Evolutionary conservation across 2,888 invertebrate genomes (phyloP).

Genomic region (Anagyrus pseudococci): DNA sequence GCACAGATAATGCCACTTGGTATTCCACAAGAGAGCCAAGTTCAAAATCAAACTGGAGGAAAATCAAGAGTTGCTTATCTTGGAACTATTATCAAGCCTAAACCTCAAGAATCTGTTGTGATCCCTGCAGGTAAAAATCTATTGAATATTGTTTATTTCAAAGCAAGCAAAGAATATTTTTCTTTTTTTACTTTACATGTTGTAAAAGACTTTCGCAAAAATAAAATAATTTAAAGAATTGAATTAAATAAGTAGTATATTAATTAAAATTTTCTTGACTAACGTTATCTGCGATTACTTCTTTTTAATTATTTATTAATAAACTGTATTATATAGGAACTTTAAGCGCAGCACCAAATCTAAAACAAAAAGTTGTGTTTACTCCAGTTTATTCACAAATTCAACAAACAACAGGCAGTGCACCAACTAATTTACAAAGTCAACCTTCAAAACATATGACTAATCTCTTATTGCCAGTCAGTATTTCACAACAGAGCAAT

Average conservation of each 20-base stretch:
- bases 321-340: too few relatives aligned
- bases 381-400: conserved; percentile 56
- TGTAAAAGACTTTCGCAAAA: too few relatives aligned
- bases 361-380: conserved; percentile 55
- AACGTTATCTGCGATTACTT: too few relatives aligned
- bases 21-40: conserved; percentile 49
- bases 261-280: too few relatives aligned
- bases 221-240: too few relatives aligned
- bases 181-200: not conserved
- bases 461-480: conserved; percentile 56
- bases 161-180: too few relatives aligned
- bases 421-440: conserved; percentile 47
- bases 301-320: too few relatives aligned
- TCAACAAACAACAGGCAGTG: conserved; percentile 49
- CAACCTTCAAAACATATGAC: conserved; percentile 55
- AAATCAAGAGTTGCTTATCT: conserved; percentile 60
- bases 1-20: conserved; percentile 58
- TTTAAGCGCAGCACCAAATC: conserved; percentile 49
- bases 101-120: conserved; percentile 51
- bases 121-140: conserved; percentile 53
- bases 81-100: conserved; percentile 57
- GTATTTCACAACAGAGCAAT: conserved; percentile 53
- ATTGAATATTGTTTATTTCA: not conserved
- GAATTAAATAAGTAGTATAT: too few relatives aligned
- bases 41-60: conserved; percentile 51